Percentiles rank a stretch among this genome's conserved stretches.
phyloP scores from a whole-genome alignment of 2,888 invertebrate species.

The Drosophila nigricruria region DNA sequence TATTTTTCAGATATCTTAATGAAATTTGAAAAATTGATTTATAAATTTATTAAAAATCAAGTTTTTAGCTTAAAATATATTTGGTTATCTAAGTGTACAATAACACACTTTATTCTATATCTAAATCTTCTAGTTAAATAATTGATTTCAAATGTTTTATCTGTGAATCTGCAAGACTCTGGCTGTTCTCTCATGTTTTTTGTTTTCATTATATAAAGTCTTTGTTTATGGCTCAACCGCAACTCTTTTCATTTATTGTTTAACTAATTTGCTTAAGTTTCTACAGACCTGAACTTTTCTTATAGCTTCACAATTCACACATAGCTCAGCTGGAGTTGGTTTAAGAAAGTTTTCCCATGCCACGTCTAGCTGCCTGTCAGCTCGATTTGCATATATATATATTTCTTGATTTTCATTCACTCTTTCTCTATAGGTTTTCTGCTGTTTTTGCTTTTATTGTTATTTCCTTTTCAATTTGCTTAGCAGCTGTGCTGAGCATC shows the following conservation, averaged over 20 bases:
- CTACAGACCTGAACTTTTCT: neutral
- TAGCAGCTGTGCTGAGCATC: slow-evolving; percentile 3
- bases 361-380: slow-evolving; percentile 8
- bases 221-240: neutral
- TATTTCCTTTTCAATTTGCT: slow-evolving; percentile 38
- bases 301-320: slow-evolving; percentile 43
- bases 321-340: slow-evolving; percentile 23
- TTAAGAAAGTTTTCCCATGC: slow-evolving; percentile 41
- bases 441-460: slow-evolving; percentile 5
- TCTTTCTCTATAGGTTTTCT: slow-evolving; percentile 7
- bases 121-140: neutral
- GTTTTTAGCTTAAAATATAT: neutral
- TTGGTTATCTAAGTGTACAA: neutral
- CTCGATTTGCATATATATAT: slow-evolving; percentile 58
- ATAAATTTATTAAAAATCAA: neutral
- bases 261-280: neutral
- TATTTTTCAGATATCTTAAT: neutral
- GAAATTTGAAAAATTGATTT: neutral
- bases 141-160: neutral
- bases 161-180: neutral
- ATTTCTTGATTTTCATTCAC: slow-evolving; percentile 29
- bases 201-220: neutral
- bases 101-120: neutral
- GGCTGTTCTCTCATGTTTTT: neutral
- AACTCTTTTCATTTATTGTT: slow-evolving; percentile 33